These are phyloP conservation scores for Sesamia inferens DNA, from an alignment of 2,888 invertebrate species.

Conservation along the genomic window DNA sequence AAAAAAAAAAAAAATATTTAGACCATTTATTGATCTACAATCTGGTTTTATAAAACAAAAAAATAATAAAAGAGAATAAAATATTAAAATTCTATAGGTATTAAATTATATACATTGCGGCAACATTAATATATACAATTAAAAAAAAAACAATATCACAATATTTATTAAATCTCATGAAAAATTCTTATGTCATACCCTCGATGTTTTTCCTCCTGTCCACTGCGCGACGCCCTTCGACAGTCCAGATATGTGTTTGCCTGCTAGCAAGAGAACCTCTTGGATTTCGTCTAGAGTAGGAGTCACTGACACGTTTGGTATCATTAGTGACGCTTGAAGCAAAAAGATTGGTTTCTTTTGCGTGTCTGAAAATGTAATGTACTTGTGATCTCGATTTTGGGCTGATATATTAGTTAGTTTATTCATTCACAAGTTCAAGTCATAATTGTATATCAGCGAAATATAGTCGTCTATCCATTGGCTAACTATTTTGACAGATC, in stretches of 20 bases:
- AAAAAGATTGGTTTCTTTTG: slow-evolving; percentile 93
- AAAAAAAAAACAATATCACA: background rate
- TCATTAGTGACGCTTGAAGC: slow-evolving; percentile 95
- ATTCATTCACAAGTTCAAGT: too few relatives aligned
- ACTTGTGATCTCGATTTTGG: background rate
- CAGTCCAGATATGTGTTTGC: slow-evolving; percentile 95
- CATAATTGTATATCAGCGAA: too few relatives aligned
- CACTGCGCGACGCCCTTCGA: slow-evolving; percentile 98
- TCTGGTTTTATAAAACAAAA: background rate
- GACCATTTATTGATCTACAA: background rate
- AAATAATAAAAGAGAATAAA: background rate
- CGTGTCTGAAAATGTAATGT: slow-evolving; percentile 61
- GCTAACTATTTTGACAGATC: too few relatives aligned
- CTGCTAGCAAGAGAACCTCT: slow-evolving; percentile 94
- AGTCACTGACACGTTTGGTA: slow-evolving; percentile 96
- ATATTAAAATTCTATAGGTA: too few relatives aligned
- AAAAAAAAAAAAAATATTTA: background rate
- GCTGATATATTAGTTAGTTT: background rate
- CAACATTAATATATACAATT: background rate
- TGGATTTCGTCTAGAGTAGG: slow-evolving; percentile 98
- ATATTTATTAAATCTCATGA: background rate
- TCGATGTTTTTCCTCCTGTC: slow-evolving; percentile 92
- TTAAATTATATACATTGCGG: background rate
- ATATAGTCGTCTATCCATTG: too few relatives aligned
- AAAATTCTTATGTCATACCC: slow-evolving; percentile 71